phyloP scores from a whole-genome alignment of 37 sponge, comb jelly and placozoan genomes.

The Chondrosia reniformis region DNA sequence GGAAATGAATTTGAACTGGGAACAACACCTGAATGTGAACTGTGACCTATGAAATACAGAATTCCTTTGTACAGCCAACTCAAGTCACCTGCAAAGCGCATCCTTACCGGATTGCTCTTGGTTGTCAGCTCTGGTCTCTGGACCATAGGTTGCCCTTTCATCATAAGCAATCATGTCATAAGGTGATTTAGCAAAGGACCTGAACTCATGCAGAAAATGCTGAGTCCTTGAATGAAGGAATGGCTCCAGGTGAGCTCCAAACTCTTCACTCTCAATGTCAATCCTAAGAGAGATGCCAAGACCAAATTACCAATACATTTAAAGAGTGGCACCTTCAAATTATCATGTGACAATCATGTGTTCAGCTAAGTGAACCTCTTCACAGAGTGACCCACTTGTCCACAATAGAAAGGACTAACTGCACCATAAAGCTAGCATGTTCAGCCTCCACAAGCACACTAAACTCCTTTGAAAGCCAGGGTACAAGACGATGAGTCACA shows the following conservation, averaged over 20 bases:
- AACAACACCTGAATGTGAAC: no score
- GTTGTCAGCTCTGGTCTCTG: neutral
- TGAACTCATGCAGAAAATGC: slow-evolving; percentile 77
- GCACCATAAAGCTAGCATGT: slow-evolving; percentile 59
- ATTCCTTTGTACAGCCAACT: neutral
- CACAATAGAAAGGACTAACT: slow-evolving; percentile 62
- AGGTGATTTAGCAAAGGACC: slow-evolving; percentile 69
- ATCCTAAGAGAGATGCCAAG: slow-evolving; percentile 30
- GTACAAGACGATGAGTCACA: slow-evolving; percentile 59
- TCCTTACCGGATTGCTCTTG: neutral
- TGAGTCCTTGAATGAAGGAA: slow-evolving; percentile 62
- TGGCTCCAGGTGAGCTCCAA: slow-evolving; percentile 55
- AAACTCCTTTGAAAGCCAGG: slow-evolving; percentile 70
- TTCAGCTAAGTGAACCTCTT: neutral
- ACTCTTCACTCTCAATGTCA: slow-evolving; percentile 50
- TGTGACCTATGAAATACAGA: no score
- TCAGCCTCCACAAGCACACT: slow-evolving; percentile 55
- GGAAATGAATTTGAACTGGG: no score
- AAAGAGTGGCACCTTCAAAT: no score
- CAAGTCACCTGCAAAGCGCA: neutral
- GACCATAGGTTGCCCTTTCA: slow-evolving; percentile 42
- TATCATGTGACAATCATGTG: neutral
- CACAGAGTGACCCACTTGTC: slow-evolving; percentile 51
- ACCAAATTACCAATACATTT: no score
- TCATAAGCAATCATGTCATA: slow-evolving; percentile 80